These are phyloP conservation scores for Otolemur garnettii DNA, from an alignment of 2,113 vertebrate genomes.

Conservation along the genomic window DNA sequence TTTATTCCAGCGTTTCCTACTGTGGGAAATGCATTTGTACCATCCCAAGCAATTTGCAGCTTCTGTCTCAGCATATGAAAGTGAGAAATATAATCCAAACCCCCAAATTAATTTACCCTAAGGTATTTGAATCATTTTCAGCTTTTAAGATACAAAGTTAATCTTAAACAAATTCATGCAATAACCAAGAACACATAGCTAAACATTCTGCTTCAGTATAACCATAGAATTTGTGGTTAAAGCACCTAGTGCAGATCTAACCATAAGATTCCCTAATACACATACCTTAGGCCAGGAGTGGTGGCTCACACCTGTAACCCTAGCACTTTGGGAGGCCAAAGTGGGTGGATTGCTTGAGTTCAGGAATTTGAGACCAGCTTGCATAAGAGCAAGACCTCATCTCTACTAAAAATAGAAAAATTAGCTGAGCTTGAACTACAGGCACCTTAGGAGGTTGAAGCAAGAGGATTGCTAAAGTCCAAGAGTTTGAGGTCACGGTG, in stretches of 20 bases:
- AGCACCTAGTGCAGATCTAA: background rate
- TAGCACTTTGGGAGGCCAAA: too few relatives aligned
- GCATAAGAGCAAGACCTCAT: too few relatives aligned
- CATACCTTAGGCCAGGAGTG: background rate
- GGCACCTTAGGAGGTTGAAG: too few relatives aligned
- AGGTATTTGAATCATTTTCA: background rate
- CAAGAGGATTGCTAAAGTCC: too few relatives aligned
- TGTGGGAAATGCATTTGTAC: background rate
- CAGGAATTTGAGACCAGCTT: too few relatives aligned
- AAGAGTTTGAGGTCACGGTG: too few relatives aligned
- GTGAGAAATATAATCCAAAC: background rate
- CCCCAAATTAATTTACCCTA: background rate
- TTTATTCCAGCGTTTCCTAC: background rate
- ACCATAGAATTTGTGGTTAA: background rate
- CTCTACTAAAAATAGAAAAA: too few relatives aligned
- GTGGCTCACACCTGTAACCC: too few relatives aligned
- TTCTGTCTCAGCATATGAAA: background rate
- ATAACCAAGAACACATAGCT: background rate
- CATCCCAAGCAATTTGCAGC: background rate
- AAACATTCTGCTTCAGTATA: background rate
- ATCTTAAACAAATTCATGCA: background rate
- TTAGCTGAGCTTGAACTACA: too few relatives aligned
- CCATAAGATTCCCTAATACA: background rate
- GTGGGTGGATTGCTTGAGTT: too few relatives aligned
- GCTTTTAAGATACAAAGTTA: background rate